These are phyloP conservation scores for Tupaia tana DNA, from an alignment of 2,113 vertebrate species.

Conservation along the genomic window DNA sequence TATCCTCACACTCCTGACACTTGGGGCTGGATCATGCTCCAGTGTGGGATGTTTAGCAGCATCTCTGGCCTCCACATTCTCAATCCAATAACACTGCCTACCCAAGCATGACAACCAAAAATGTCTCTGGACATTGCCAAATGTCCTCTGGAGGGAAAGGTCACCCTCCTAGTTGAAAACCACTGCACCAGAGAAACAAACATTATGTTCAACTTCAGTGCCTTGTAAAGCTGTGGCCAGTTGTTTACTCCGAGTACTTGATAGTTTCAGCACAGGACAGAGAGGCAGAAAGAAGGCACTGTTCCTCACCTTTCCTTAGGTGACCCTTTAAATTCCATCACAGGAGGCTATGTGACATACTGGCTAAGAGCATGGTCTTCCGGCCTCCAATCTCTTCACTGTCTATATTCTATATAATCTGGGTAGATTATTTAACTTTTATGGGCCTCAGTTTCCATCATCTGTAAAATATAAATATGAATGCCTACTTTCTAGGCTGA, in stretches of 20 bases:
- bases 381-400: not conserved
- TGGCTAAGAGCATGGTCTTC: not conserved
- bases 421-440: not conserved
- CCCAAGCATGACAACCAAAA: not conserved
- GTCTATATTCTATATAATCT: not conserved
- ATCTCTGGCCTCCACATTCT: not conserved
- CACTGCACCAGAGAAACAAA: not conserved
- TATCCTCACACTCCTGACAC: rapidly evolving
- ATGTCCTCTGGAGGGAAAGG: not conserved
- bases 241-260: slow-evolving; percentile 46
- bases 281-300: not conserved
- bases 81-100: not conserved
- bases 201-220: not conserved
- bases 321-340: not conserved
- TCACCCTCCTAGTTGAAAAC: not conserved
- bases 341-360: not conserved
- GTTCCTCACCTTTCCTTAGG: not conserved
- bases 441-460: not conserved
- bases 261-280: not conserved
- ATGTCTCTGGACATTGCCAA: not conserved
- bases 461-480: not conserved
- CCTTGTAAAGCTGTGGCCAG: slow-evolving; percentile 31
- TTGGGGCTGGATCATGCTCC: not conserved
- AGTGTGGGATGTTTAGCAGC: too few species aligned
- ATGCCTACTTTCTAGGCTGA: not conserved